Evolutionary conservation across 2,113 vertebrate genomes (phyloP).

Genomic region (Chroicocephalus ridibundus): DNA sequence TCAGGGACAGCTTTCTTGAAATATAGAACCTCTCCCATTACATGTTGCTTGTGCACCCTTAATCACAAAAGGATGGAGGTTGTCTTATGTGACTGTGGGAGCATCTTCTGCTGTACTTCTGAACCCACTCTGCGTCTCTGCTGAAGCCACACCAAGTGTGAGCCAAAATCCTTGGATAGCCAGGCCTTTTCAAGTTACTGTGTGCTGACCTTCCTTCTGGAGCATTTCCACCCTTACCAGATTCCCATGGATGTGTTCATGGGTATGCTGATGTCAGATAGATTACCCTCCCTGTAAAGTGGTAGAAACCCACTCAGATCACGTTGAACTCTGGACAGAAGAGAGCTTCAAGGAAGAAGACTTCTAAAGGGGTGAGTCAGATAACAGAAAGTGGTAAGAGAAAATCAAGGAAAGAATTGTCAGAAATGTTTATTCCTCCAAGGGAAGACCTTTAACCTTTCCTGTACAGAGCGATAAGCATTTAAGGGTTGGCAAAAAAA

Average conservation of each 20-base stretch:
- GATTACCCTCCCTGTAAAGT: not conserved
- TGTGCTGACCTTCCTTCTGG: not conserved
- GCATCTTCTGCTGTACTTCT: not conserved
- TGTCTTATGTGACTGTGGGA: not conserved
- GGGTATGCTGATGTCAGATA: not conserved
- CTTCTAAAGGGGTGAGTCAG: not conserved
- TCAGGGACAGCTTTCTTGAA: not conserved
- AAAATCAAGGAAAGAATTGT: not conserved
- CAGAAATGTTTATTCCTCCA: not conserved
- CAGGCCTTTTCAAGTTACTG: not conserved
- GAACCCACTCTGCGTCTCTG: not conserved
- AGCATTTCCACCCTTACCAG: not conserved
- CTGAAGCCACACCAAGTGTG: not conserved
- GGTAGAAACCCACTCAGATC: not conserved
- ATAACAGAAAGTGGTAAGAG: not conserved
- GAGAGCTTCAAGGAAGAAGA: not conserved
- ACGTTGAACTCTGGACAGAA: rapidly evolving
- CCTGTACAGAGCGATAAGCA: not conserved
- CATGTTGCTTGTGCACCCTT: not conserved
- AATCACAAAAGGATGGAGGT: not conserved
- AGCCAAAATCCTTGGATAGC: not conserved
- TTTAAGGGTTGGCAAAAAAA: not conserved
- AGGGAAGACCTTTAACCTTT: not conserved
- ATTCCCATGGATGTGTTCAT: not conserved
- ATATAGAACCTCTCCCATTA: not conserved